Evolutionary conservation across 2,113 vertebrate genomes (phyloP).

Genomic region (Nestor notabilis): DNA sequence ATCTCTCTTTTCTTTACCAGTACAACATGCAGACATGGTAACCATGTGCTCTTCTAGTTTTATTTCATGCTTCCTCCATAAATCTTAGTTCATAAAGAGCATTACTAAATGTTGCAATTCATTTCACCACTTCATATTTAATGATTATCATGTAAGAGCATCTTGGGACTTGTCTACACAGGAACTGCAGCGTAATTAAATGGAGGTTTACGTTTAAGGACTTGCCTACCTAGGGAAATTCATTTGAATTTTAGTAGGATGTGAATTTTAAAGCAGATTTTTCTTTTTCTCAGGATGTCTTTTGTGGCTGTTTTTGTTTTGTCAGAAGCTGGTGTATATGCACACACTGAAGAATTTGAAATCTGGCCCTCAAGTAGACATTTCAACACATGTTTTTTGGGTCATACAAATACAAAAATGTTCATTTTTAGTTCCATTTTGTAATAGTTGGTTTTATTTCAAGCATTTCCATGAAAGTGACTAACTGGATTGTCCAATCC

Average conservation of each 20-base stretch:
- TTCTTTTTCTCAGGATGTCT: not conserved
- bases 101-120: slow-evolving; percentile 11
- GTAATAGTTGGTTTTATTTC: not conserved
- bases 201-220: not conserved
- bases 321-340: not conserved
- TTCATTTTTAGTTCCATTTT: not conserved
- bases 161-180: slow-evolving; percentile 23
- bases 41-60: not conserved
- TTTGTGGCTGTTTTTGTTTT: not conserved
- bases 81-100: not conserved
- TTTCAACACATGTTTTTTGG: not conserved
- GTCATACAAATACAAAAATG: not conserved
- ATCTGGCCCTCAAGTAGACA: not conserved
- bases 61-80: not conserved
- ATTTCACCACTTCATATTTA: slow-evolving; percentile 20
- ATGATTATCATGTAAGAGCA: not conserved
- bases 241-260: not conserved
- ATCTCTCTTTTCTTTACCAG: not conserved
- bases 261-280: not conserved
- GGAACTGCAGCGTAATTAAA: not conserved
- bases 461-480: not conserved
- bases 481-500: not conserved
- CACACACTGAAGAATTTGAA: not conserved
- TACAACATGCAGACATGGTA: not conserved
- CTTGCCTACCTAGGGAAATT: not conserved